phyloP scores from a whole-genome alignment of 2,888 invertebrate species.

The Elegia similella region DNA sequence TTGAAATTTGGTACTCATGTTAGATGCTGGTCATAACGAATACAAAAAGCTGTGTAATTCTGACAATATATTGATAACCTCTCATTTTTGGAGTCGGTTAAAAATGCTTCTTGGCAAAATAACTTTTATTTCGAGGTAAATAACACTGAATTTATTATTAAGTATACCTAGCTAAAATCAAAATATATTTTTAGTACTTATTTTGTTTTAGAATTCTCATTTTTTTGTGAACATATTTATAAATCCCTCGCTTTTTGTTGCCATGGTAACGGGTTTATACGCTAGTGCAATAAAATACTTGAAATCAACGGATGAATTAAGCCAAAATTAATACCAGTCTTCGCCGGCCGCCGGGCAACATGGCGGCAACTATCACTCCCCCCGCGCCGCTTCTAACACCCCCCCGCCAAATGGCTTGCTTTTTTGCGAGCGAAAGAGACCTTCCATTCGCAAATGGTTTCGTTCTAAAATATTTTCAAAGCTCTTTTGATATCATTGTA shows the following conservation, averaged over 20 bases:
- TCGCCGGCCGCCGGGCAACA: conserved; percentile 73
- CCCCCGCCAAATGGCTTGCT: conserved; percentile 58
- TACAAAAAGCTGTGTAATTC: no score
- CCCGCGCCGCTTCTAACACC: conserved; percentile 49
- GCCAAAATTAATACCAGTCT: conserved; percentile 78
- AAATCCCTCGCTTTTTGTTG: not conserved
- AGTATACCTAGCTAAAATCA: no score
- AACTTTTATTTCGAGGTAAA: no score
- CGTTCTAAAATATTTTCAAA: conserved; percentile 79
- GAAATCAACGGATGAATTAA: conserved; percentile 70
- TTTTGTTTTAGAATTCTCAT: not conserved
- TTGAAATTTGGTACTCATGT: no score
- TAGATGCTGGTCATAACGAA: no score
- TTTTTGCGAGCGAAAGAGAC: conserved; percentile 81
- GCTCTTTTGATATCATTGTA: conserved; percentile 27
- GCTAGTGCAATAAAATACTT: conserved; percentile 52
- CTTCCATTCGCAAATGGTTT: conserved; percentile 72
- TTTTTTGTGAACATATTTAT: not conserved
- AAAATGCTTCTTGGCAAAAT: no score
- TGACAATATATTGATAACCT: no score
- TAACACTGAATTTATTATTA: no score
- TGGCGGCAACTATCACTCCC: conserved; percentile 63
- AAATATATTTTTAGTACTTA: no score
- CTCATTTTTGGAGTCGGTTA: no score
- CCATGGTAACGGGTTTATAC: not conserved